phyloP scores from a whole-genome alignment of 2,113 vertebrate species.

The Sceloporus tristichus region DNA sequence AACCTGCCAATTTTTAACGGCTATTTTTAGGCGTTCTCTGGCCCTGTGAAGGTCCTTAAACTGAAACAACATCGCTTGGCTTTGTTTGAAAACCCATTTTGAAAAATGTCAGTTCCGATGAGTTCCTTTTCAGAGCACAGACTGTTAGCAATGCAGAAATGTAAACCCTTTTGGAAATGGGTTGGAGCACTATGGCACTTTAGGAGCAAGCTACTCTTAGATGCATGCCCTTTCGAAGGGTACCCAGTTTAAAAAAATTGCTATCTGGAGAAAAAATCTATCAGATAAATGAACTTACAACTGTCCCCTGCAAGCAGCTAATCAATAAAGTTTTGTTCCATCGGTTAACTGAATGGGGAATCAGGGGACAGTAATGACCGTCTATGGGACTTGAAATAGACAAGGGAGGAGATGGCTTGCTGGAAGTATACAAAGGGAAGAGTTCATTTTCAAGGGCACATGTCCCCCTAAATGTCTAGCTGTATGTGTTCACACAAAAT shows the following conservation, averaged over 20 bases:
- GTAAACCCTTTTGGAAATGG: background rate
- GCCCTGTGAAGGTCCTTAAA: background rate
- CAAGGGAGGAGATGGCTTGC: background rate
- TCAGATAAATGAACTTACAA: constrained; percentile 4
- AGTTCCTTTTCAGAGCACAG: background rate
- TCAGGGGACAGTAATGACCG: background rate
- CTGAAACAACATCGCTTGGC: background rate
- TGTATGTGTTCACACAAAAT: no score
- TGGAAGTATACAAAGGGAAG: background rate
- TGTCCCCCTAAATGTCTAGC: background rate
- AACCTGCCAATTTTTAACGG: background rate
- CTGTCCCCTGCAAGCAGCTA: constrained; percentile 13
- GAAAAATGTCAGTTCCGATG: background rate
- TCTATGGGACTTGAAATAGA: background rate
- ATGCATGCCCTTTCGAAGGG: constrained; percentile 6
- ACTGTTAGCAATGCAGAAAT: background rate
- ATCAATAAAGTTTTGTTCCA: constrained; percentile 22
- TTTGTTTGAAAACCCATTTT: background rate
- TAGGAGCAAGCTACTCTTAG: background rate
- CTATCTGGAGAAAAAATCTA: background rate
- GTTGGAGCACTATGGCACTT: background rate
- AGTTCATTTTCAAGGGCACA: background rate
- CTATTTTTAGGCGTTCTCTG: no score
- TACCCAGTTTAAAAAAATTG: constrained; percentile 10
- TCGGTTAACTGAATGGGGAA: constrained; percentile 2